These are phyloP conservation scores for Agelas oroides DNA, from an alignment of 37 sponge, comb jelly and placozoan species.

Conservation along the genomic window DNA sequence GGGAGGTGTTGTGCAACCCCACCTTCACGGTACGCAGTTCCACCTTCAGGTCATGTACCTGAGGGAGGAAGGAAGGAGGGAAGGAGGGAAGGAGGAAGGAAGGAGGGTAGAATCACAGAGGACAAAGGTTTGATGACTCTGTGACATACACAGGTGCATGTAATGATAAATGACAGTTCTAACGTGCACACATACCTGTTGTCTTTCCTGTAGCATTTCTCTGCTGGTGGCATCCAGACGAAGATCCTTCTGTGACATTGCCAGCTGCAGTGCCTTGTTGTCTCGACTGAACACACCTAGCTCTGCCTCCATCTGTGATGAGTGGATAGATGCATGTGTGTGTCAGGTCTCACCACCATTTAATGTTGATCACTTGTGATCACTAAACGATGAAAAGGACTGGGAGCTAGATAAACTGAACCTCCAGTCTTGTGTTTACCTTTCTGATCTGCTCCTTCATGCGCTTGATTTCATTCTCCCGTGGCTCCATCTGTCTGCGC, in stretches of 20 bases:
- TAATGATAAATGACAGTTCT: too few species aligned
- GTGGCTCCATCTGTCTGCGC: conserved; percentile 94
- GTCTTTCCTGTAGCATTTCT: conserved; percentile 89
- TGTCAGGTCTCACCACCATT: too few species aligned
- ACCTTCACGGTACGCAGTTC: conserved; percentile 83
- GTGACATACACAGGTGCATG: too few species aligned
- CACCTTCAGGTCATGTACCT: conserved; percentile 81
- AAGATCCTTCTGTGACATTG: conserved; percentile 76
- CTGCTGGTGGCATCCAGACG: conserved; percentile 87
- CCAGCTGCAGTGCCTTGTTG: conserved; percentile 80
- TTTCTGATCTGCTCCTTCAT: conserved; percentile 96
- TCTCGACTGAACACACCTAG: conserved; percentile 80
- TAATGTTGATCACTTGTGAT: too few species aligned
- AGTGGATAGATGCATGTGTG: too few species aligned
- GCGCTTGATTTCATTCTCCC: conserved; percentile 93
- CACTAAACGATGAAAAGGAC: too few species aligned
- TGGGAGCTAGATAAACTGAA: too few species aligned
- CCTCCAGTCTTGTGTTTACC: conserved; percentile 28
- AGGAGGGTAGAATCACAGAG: too few species aligned
- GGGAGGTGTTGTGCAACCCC: conserved; percentile 83
- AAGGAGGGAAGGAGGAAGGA: too few species aligned
- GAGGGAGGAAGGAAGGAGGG: background rate
- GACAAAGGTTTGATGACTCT: too few species aligned
- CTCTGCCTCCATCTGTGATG: conserved; percentile 90
- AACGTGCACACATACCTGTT: too few species aligned